phyloP scores from a whole-genome alignment of 2,888 invertebrate genomes.

The Merodon equestris region DNA sequence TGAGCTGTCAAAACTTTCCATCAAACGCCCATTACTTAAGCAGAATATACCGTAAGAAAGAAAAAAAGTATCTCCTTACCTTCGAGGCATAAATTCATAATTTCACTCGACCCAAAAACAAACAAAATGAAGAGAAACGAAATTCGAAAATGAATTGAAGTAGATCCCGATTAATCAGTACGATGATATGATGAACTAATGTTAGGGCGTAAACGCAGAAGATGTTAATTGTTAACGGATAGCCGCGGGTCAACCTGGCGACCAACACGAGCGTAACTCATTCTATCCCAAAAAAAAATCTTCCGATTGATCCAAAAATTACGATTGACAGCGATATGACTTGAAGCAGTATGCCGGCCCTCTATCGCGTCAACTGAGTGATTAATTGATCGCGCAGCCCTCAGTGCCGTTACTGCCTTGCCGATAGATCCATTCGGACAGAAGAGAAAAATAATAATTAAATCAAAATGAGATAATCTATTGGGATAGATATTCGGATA shows the following conservation, averaged over 20 bases:
- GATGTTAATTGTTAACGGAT: conserved; percentile 57
- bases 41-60: not conserved
- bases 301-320: conserved; percentile 5
- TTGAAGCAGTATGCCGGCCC: conserved; percentile 26
- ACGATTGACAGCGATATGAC: conserved; percentile 59
- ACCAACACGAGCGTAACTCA: conserved; percentile 45
- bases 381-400: conserved; percentile 48
- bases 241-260: conserved; percentile 41
- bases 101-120: conserved; percentile 36
- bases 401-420: conserved; percentile 11
- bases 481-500: conserved; percentile 37
- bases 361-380: conserved; percentile 20
- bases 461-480: conserved; percentile 34
- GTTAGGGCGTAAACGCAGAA: conserved; percentile 36
- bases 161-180: conserved; percentile 47
- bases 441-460: conserved; percentile 5
- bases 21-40: conserved; percentile 7
- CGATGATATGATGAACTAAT: conserved; percentile 28
- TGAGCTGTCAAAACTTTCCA: conserved; percentile 38
- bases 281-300: not conserved
- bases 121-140: no score
- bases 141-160: conserved; percentile 26
- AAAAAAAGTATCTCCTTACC: conserved; percentile 44
- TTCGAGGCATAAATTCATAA: conserved; percentile 35
- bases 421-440: not conserved